phyloP scores from a whole-genome alignment of 2,113 vertebrate species.

The Campylomormyrus numenius region DNA sequence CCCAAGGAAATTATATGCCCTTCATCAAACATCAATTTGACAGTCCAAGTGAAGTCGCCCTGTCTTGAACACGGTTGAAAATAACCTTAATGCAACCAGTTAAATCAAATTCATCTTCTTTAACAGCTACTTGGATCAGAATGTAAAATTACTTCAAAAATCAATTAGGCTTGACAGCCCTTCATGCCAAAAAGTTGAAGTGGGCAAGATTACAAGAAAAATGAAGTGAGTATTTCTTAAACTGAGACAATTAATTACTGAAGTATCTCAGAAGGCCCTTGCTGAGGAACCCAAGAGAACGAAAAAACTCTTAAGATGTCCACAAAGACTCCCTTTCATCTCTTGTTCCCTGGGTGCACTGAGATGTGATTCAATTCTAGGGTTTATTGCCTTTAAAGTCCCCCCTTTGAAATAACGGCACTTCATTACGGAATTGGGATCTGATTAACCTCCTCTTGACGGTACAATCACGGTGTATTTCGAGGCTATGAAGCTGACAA shows the following conservation, averaged over 20 bases:
- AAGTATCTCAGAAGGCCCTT: slow-evolving; percentile 44
- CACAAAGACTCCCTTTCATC: slow-evolving; percentile 48
- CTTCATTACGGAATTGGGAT: slow-evolving; percentile 57
- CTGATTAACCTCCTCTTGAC: slow-evolving; percentile 63
- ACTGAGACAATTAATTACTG: slow-evolving; percentile 61
- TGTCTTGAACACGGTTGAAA: neutral
- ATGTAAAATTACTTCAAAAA: slow-evolving; percentile 56
- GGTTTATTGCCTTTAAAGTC: slow-evolving; percentile 59
- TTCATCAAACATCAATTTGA: slow-evolving; percentile 11
- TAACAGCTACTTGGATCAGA: slow-evolving; percentile 24
- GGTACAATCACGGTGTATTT: slow-evolving; percentile 45
- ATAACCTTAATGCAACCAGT: slow-evolving; percentile 22
- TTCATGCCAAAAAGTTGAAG: slow-evolving; percentile 45
- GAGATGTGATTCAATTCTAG: slow-evolving; percentile 47
- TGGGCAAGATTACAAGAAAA: slow-evolving; percentile 36
- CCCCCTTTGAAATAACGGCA: slow-evolving; percentile 55
- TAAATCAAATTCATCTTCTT: slow-evolving; percentile 40
- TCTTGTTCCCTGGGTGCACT: slow-evolving; percentile 48
- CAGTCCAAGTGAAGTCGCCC: neutral
- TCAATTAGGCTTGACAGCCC: slow-evolving; percentile 56
- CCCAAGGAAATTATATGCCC: neutral
- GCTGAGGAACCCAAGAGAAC: slow-evolving; percentile 46
- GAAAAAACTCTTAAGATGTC: slow-evolving; percentile 46
- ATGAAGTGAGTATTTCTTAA: slow-evolving; percentile 50
- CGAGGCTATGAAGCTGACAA: neutral